A percentile compares a stretch with the other conserved stretches of the same genome.
phyloP scores from a whole-genome alignment of 2,113 vertebrate species.

The Dromas ardeola region DNA sequence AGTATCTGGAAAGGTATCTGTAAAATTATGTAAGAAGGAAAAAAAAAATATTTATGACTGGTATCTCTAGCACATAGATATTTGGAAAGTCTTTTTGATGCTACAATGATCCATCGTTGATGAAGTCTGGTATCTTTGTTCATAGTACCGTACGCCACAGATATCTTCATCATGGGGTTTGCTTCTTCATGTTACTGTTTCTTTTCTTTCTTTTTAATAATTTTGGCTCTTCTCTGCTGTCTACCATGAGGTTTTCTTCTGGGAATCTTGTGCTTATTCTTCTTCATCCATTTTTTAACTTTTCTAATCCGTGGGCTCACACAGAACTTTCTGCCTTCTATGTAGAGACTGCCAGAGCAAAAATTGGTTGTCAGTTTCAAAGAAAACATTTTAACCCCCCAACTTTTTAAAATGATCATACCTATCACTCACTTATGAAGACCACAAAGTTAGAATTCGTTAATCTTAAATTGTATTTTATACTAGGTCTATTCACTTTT shows the following conservation, averaged over 20 bases:
- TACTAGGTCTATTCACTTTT: not conserved
- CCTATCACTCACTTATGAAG: not conserved
- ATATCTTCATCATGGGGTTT: not conserved
- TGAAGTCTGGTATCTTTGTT: not conserved
- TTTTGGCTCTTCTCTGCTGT: conserved; percentile 11
- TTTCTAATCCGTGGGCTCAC: conserved; percentile 55
- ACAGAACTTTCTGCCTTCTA: conserved; percentile 68
- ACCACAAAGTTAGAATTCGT: not conserved
- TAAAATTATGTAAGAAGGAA: not conserved
- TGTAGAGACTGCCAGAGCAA: conserved; percentile 57
- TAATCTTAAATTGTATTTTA: not conserved
- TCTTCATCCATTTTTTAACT: conserved; percentile 65
- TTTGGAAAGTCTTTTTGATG: not conserved
- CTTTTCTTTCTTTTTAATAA: not conserved
- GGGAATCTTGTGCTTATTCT: not conserved
- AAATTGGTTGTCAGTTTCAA: not conserved
- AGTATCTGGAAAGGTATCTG: not conserved
- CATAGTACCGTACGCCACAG: rapidly evolving
- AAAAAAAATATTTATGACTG: not conserved
- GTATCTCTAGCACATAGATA: not conserved
- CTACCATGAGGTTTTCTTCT: not conserved
- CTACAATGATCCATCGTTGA: not conserved
- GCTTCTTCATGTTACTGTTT: not conserved
- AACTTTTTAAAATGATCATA: not conserved
- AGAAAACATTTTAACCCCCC: not conserved